Evolutionary conservation across 2,113 vertebrate genomes (phyloP), one percentile per base, ranked within the genome.

Genomic region (Sapajus apella): DNA sequence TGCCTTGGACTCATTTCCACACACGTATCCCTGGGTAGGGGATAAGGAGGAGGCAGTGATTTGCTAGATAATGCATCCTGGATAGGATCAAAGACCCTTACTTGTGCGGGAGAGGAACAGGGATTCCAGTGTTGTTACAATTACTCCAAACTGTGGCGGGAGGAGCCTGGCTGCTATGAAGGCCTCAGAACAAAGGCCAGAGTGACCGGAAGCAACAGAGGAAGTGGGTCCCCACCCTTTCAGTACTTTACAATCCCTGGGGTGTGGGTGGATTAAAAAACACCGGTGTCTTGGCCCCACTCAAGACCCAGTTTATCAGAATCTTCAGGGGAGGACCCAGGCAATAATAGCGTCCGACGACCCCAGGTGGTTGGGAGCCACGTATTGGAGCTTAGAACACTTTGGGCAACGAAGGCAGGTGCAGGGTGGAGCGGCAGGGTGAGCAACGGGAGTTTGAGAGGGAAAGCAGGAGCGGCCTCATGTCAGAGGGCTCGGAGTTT

Each of bases 331-430:
- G 40, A 20, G 17, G 27, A 6, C 37, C 14, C 11, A 43, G 37
- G 16, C 9, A 73, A 45, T 20, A 21, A 6, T 40, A 40, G 30
- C 58, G 50, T 70, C 23, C 64, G n/a, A 16, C 11, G 5, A 1
- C 9, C 40, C n/a, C 58, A 18, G 12, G n/a, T 43, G 56, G 32
- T 32, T 27, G n/a, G 43, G 80, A 37, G 55, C 7, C 21, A 6
- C 18, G 0, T 16, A 5, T 4, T 1, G 40, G 40, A 40, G 23
- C 21, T 35, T 40, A 47, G 45, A 61, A 12, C 3, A 18, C 7
- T 35, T 45, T 52, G 73, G 75, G 16, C 25, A 43, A 72, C 52
- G 20, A 83, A n/a, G 73, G 30, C 14, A 17, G 85, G 82, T 8
- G 14, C 5, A 37, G 16, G 58, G 55, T 52, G 32, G 35, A 18